Conservation (phyloP, 2,888 invertebrate species). For the Molanna angustata region DNA sequence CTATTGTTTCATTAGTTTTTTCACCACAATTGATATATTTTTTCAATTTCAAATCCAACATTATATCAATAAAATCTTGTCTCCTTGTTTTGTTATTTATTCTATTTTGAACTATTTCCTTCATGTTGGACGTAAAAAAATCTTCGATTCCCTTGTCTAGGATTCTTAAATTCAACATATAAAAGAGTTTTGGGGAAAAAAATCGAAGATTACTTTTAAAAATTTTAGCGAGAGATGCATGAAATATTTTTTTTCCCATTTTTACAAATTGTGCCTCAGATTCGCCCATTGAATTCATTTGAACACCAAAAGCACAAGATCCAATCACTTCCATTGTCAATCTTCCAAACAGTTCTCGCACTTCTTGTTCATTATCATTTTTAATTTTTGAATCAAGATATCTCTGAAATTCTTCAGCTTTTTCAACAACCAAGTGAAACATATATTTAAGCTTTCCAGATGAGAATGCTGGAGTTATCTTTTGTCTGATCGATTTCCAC, state of each 20-base stretch:
- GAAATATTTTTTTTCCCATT: conserved; percentile 25
- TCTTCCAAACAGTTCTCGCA: conserved; percentile 19
- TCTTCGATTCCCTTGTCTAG: conserved; percentile 34
- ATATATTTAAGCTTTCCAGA: conserved; percentile 43
- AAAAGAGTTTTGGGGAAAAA: conserved; percentile 10
- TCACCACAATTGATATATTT: neutral
- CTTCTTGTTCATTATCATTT: conserved; percentile 9
- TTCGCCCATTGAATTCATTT: conserved; percentile 19
- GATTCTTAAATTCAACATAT: conserved; percentile 9
- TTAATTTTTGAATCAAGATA: conserved; percentile 28
- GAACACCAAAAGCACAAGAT: conserved; percentile 36
- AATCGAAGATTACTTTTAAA: conserved; percentile 14
- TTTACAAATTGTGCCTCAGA: conserved; percentile 13
- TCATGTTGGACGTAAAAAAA: conserved; percentile 28
- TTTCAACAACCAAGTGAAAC: conserved; percentile 40
- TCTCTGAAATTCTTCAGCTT: conserved; percentile 37
- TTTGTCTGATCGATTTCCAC: conserved; percentile 40
- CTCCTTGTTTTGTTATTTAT: conserved; percentile 9
- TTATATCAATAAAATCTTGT: conserved; percentile 23
- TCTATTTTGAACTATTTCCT: conserved; percentile 25
- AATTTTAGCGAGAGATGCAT: neutral
- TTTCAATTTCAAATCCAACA: conserved; percentile 5
- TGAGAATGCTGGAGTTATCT: conserved; percentile 42
- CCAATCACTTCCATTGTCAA: conserved; percentile 35
- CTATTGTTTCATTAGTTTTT: conserved; percentile 28